Evolutionary conservation across 2,888 invertebrate species (phyloP).

Genomic region (Pegoplata infirma): DNA sequence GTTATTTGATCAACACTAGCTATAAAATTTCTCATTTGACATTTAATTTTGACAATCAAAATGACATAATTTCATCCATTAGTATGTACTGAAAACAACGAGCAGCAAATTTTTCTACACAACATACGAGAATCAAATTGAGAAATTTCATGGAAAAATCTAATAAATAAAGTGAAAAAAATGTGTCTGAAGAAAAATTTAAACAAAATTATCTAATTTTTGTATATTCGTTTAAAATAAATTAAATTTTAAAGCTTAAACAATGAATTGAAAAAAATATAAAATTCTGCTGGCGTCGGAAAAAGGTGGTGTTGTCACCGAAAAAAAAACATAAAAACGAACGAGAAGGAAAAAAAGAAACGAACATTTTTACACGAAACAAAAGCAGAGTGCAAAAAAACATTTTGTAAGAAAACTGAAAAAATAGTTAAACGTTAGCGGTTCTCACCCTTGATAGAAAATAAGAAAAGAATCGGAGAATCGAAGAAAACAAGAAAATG

Average conservation of each 20-base stretch:
- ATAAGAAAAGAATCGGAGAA: conserved; percentile 17
- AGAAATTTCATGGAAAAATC: conserved; percentile 1
- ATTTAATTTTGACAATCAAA: conserved; percentile 41
- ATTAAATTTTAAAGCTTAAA: conserved; percentile 3
- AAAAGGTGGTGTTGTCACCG: conserved; percentile 57
- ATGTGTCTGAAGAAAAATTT: conserved; percentile 8
- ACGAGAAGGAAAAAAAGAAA: conserved; percentile 30
- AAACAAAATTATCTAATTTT: conserved; percentile 27
- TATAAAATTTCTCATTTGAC: neutral
- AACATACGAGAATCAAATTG: conserved; percentile 37
- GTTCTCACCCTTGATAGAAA: no score
- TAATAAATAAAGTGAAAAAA: conserved; percentile 7
- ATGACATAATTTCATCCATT: conserved; percentile 59
- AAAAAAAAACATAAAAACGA: conserved; percentile 38
- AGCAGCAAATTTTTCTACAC: conserved; percentile 40
- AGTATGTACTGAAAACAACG: conserved; percentile 41
- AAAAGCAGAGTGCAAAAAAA: conserved; percentile 25
- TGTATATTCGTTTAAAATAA: neutral
- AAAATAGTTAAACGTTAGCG: no score
- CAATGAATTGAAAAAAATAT: conserved; percentile 26
- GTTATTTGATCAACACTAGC: neutral
- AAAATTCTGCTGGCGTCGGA: conserved; percentile 42
- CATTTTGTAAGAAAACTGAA: no score
- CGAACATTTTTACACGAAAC: conserved; percentile 28
- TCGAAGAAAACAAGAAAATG: neutral